phyloP scores from a whole-genome alignment of 1,140 invertebrate species.

The Lucilia cuprina region DNA sequence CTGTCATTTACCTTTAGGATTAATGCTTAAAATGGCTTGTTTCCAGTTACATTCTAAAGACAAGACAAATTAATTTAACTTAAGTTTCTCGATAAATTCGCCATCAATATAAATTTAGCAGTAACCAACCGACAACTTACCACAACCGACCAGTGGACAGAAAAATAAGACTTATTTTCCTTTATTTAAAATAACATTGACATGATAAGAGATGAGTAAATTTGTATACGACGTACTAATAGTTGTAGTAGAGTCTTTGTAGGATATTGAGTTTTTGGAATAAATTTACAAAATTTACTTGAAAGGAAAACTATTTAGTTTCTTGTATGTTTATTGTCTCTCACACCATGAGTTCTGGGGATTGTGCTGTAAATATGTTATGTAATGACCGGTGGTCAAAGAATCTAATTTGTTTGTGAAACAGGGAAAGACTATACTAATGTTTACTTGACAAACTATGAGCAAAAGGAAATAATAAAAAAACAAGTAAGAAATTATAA shows the following conservation, averaged over 20 bases:
- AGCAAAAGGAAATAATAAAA: background rate
- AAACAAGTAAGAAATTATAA: too few relatives aligned
- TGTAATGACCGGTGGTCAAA: conserved; percentile 59
- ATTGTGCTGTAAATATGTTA: conserved; percentile 55
- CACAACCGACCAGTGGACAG: too few relatives aligned
- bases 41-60: background rate
- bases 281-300: background rate
- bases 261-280: background rate
- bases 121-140: background rate
- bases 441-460: background rate
- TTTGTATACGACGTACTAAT: background rate
- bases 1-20: background rate
- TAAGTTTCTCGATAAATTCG: conserved; percentile 58
- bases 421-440: background rate
- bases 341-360: background rate
- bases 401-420: conserved; percentile 54
- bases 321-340: background rate
- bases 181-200: background rate
- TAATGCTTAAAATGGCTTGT: background rate
- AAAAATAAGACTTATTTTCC: background rate
- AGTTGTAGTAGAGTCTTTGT: background rate
- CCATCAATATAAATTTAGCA: conserved; percentile 42
- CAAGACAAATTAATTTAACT: conserved; percentile 61
- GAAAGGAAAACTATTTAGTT: conserved; percentile 16
- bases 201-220: background rate